A percentile compares a stretch with the other conserved stretches of the same genome.
Conservation (phyloP, 2,113 vertebrate genomes). For the Rhinogobius similis region DNA sequence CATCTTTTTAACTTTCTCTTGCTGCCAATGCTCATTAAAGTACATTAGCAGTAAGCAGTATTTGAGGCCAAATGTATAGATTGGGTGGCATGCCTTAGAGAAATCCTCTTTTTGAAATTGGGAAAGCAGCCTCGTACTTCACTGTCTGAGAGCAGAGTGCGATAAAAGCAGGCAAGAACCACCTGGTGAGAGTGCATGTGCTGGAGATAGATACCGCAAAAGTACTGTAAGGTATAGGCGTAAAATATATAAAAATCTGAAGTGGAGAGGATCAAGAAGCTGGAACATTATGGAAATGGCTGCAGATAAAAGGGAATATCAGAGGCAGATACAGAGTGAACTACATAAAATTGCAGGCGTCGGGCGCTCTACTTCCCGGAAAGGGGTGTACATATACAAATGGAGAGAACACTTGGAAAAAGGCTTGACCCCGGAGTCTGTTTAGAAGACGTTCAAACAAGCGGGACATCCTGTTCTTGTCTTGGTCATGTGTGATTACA, state of each 20-base stretch:
- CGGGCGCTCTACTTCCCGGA: neutral
- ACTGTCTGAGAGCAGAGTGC: neutral
- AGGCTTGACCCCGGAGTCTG: neutral
- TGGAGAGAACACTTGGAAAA: neutral
- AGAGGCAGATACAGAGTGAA: neutral
- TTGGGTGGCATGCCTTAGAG: neutral
- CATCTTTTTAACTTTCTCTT: neutral
- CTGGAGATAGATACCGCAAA: neutral
- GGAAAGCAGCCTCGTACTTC: neutral
- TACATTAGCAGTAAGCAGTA: neutral
- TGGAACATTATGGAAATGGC: constrained; percentile 1
- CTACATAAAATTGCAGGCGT: neutral
- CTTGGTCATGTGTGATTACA: neutral
- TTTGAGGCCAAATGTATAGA: neutral
- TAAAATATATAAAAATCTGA: constrained; percentile 4
- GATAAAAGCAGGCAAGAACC: neutral
- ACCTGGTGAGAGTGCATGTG: neutral
- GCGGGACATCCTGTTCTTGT: neutral
- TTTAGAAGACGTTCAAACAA: neutral
- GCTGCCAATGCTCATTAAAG: constrained; percentile 2
- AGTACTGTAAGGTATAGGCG: neutral
- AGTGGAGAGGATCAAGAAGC: neutral
- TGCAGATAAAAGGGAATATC: constrained; percentile 1
- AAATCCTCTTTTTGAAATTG: neutral
- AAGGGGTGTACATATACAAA: neutral